These are phyloP conservation scores for Lamellibrachia columna DNA, from an alignment of 2,888 invertebrate species.

Conservation along the genomic window DNA sequence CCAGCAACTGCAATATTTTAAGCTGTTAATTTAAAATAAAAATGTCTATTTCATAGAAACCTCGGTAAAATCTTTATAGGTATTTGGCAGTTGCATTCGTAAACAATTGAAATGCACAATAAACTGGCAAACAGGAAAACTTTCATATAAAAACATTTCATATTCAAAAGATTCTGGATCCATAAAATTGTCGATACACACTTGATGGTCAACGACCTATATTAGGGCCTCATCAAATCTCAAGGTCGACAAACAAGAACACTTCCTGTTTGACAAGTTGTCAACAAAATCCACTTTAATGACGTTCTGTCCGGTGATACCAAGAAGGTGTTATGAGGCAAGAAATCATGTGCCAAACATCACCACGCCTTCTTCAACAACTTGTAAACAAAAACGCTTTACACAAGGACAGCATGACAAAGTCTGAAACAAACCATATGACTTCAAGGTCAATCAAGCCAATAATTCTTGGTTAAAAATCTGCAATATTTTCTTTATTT, in stretches of 20 bases:
- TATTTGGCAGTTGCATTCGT: neutral
- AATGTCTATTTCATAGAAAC: neutral
- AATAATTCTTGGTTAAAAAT: neutral
- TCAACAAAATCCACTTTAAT: slow-evolving; percentile 3
- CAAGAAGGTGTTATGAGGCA: neutral
- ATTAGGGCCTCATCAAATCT: neutral
- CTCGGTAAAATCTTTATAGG: neutral
- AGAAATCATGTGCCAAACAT: slow-evolving; percentile 1
- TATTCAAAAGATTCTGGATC: neutral
- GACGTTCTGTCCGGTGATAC: neutral
- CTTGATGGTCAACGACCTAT: neutral
- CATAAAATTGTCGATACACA: neutral
- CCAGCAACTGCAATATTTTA: neutral
- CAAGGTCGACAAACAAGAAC: neutral
- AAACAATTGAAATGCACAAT: neutral
- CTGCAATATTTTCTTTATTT: neutral
- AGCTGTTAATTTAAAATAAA: neutral
- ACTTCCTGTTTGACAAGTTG: slow-evolving; percentile 2
- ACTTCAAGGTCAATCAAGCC: neutral
- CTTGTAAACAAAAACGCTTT: neutral
- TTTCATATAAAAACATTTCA: neutral
- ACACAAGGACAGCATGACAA: neutral
- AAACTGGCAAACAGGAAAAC: neutral
- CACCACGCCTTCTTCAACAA: no score
- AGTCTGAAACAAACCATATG: neutral